Percentiles rank a stretch among this genome's conserved stretches.
Evolutionary conservation across 2,888 invertebrate genomes (phyloP).

Genomic region (Cataglyphis cursor): DNA sequence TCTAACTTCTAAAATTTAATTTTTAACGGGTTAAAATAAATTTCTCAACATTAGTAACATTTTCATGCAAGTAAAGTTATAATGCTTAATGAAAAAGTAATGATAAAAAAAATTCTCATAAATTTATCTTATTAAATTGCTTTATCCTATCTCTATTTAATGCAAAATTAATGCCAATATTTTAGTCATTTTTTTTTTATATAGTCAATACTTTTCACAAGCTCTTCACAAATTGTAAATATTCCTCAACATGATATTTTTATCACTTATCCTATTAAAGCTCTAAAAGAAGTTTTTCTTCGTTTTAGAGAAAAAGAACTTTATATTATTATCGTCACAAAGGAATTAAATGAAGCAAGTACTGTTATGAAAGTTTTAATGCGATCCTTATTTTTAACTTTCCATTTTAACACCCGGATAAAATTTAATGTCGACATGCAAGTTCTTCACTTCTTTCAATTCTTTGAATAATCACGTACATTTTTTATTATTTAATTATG

Average conservation of each 20-base stretch:
- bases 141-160: background rate
- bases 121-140: background rate
- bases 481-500: slow-evolving; percentile 1
- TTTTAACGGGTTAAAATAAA: background rate
- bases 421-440: background rate
- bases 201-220: slow-evolving; percentile 8
- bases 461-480: background rate
- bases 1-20: slow-evolving; percentile 19
- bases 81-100: background rate
- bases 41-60: background rate
- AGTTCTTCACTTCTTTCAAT: background rate
- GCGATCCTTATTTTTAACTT: slow-evolving; percentile 29
- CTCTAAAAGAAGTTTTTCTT: slow-evolving; percentile 15
- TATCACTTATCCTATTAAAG: slow-evolving; percentile 23
- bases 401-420: background rate
- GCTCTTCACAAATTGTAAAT: slow-evolving; percentile 3
- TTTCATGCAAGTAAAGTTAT: background rate
- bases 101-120: background rate
- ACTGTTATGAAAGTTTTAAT: slow-evolving; percentile 26
- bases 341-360: slow-evolving; percentile 26
- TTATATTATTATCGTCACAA: slow-evolving; percentile 36
- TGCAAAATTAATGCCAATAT: background rate
- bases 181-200: background rate
- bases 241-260: slow-evolving; percentile 25
- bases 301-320: slow-evolving; percentile 13